A percentile compares a stretch with the other conserved stretches of the same genome.
Evolutionary conservation across 2,888 invertebrate species (phyloP).

Genomic region (Plutella xylostella): DNA sequence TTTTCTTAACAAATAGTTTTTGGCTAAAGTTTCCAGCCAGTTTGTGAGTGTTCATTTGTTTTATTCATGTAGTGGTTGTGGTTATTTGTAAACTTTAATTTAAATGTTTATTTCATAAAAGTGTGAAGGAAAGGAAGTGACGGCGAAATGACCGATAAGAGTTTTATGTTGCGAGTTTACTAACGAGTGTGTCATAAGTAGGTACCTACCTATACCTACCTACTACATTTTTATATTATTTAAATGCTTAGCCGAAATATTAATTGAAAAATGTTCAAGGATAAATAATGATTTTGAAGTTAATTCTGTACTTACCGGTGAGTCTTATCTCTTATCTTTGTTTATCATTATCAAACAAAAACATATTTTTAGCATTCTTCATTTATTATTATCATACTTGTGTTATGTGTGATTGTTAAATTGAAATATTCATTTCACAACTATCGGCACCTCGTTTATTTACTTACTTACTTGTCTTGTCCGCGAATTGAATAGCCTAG

Average conservation of each 20-base stretch:
- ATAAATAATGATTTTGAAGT: background rate
- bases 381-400: too few relatives aligned
- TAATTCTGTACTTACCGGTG: too few relatives aligned
- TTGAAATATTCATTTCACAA: too few relatives aligned
- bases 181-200: constrained; percentile 13
- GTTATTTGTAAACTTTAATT: constrained; percentile 21
- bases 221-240: background rate
- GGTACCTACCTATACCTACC: background rate
- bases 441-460: too few relatives aligned
- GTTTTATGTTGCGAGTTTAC: constrained; percentile 27
- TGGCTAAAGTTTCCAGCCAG: too few relatives aligned
- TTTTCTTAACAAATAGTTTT: too few relatives aligned
- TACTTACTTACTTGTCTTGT: too few relatives aligned
- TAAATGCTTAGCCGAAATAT: background rate
- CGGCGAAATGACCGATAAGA: constrained; percentile 42
- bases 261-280: background rate
- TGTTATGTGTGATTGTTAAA: too few relatives aligned
- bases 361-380: too few relatives aligned
- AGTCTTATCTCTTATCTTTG: too few relatives aligned
- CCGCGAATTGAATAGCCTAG: too few relatives aligned
- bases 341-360: too few relatives aligned
- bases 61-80: constrained; percentile 19
- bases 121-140: constrained; percentile 46
- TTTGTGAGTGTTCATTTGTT: constrained; percentile 21
- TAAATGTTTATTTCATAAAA: constrained; percentile 26